Evolutionary conservation across 2,797 vertebrate genomes (phyloP).

Genomic region (Propithecus perrieri): DNA sequence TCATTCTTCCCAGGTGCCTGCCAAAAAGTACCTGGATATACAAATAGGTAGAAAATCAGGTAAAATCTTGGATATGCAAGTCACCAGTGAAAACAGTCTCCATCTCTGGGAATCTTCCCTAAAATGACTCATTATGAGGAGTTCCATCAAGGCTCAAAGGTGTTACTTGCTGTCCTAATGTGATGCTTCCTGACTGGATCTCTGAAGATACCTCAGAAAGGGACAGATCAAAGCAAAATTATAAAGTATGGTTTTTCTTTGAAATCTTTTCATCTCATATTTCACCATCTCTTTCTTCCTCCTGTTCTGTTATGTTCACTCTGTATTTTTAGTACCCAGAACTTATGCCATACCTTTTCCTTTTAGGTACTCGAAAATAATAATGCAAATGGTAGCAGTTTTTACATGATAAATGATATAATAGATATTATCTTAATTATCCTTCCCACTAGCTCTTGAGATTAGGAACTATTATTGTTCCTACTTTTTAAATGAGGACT

Average conservation of each 20-base stretch:
- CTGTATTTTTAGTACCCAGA: background rate
- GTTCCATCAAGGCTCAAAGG: background rate
- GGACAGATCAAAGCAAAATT: background rate
- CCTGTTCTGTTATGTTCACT: background rate
- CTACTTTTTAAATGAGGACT: background rate
- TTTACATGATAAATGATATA: background rate
- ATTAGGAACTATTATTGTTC: background rate
- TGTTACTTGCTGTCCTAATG: background rate
- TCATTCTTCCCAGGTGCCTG: background rate
- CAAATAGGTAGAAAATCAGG: background rate
- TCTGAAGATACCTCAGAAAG: background rate
- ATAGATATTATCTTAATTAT: background rate
- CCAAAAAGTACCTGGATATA: background rate
- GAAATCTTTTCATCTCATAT: background rate
- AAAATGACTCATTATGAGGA: background rate
- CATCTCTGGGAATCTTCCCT: background rate
- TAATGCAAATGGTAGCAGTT: background rate
- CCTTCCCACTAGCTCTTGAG: background rate
- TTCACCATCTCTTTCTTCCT: background rate
- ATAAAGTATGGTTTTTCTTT: background rate
- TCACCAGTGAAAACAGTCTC: background rate
- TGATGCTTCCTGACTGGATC: background rate
- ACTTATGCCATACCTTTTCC: background rate
- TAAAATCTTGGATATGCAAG: background rate
- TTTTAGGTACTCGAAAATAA: background rate